phyloP scores from a whole-genome alignment of 2,888 invertebrate genomes.

The Exocentrus adspersus region DNA sequence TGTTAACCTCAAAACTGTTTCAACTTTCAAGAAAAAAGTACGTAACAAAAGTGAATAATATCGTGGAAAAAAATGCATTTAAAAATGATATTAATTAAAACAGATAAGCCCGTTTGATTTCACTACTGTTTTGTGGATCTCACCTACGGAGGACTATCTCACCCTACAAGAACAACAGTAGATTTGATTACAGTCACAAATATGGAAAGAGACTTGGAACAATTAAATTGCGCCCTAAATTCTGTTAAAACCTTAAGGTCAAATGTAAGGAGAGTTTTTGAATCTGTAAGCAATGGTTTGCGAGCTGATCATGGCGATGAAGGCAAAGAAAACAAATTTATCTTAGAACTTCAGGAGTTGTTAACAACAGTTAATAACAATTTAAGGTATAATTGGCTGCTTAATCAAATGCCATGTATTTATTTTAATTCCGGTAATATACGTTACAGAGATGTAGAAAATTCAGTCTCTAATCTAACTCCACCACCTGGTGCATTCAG shows the following conservation, averaged over 20 bases:
- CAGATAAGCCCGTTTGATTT: no score
- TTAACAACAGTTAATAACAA: constrained; percentile 83
- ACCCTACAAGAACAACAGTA: no score
- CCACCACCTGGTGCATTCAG: constrained; percentile 85
- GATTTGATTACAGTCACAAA: no score
- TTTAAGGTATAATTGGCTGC: constrained; percentile 72
- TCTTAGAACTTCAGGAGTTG: constrained; percentile 81
- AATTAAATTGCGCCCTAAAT: constrained; percentile 77
- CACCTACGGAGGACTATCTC: no score
- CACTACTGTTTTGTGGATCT: no score
- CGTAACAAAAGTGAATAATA: no score
- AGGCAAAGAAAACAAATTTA: constrained; percentile 79
- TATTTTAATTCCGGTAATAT: background rate
- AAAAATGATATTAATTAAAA: no score
- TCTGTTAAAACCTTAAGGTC: constrained; percentile 82
- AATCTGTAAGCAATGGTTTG: constrained; percentile 83
- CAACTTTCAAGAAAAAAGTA: no score
- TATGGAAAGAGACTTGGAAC: constrained; percentile 69
- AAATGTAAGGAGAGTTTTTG: constrained; percentile 86
- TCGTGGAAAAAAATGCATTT: no score
- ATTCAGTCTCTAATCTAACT: constrained; percentile 75
- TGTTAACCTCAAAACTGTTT: no score
- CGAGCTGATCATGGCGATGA: constrained; percentile 84
- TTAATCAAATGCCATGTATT: no score
- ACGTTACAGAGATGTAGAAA: constrained; percentile 77